Percentiles rank a stretch among this genome's conserved stretches.
Conservation (phyloP, 2,797 vertebrate species). For the Poeciliopsis infans region DNA sequence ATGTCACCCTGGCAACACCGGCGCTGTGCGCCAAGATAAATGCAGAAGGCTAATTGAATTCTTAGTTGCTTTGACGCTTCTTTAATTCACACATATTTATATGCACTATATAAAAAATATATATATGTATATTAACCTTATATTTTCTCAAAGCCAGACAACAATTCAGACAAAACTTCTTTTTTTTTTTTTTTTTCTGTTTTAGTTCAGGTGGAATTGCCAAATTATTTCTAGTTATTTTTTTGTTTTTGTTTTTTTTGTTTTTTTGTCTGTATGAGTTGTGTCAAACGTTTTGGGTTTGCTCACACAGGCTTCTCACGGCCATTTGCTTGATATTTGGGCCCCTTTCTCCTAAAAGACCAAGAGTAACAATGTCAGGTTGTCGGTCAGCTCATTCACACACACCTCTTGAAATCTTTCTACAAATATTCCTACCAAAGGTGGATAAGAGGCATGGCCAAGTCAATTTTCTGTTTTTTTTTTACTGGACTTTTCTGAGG, state of each 20-base stretch:
- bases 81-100: background rate
- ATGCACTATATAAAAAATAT: background rate
- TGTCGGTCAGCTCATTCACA: background rate
- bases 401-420: background rate
- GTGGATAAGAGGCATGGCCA: no score
- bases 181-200: background rate
- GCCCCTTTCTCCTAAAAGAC: background rate
- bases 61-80: background rate
- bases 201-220: background rate
- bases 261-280: background rate
- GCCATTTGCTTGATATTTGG: background rate
- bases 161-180: background rate
- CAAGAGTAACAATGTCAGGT: background rate
- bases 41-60: background rate
- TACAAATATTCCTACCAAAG: background rate
- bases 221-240: background rate
- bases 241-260: background rate
- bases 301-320: background rate
- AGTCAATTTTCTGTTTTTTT: no score
- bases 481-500: no score
- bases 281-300: background rate
- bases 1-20: slow-evolving; percentile 38
- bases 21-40: background rate
- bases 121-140: no score
- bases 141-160: background rate